Conservation (phyloP, 2,888 invertebrate species). For the Spatulosminthurus flaviceps region DNA sequence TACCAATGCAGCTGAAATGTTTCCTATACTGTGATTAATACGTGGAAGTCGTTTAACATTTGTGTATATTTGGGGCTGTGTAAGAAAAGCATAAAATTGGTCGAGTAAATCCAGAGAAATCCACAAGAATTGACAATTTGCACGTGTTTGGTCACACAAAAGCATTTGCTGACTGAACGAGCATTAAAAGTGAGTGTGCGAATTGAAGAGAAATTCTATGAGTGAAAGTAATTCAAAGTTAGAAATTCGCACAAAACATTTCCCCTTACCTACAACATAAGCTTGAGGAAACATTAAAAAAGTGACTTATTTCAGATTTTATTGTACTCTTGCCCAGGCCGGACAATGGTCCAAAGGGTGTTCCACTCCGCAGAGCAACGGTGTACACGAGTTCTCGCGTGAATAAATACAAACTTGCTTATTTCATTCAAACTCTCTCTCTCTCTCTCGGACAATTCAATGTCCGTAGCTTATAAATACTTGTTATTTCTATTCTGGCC, state of each 20-base stretch:
- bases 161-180: no score
- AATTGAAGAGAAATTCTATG: no score
- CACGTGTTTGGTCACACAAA: no score
- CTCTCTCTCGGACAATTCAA: background rate
- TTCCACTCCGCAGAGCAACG: conserved; percentile 8
- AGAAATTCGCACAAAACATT: conserved; percentile 15
- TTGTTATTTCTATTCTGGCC: background rate
- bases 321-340: background rate
- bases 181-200: no score
- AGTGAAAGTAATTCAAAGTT: background rate
- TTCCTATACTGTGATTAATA: no score
- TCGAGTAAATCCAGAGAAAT: no score
- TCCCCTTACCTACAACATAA: conserved; percentile 18
- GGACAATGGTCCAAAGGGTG: conserved; percentile 29
- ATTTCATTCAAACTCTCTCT: background rate
- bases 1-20: no score
- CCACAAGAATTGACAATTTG: no score
- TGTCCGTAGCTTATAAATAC: conserved; percentile 10
- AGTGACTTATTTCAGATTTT: conserved; percentile 28
- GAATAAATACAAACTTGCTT: background rate
- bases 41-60: no score
- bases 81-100: no score
- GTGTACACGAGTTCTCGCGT: conserved; percentile 12
- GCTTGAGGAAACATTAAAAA: conserved; percentile 24
- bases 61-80: no score